Evolutionary conservation across 2,888 invertebrate species (phyloP).

Genomic region (Drosophila koepferae): DNA sequence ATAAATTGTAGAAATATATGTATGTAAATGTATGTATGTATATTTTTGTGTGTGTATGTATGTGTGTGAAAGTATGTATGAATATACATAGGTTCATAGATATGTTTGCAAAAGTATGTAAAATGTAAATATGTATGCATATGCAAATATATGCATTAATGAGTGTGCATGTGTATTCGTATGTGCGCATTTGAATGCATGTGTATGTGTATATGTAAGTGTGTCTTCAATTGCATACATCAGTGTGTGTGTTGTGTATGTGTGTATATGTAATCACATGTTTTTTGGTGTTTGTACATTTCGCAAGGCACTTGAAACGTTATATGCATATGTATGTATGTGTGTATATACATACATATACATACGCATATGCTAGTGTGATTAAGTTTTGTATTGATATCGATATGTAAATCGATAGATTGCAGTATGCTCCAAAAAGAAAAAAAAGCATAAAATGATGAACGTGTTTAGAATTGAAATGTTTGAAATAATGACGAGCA

Average conservation of each 20-base stretch:
- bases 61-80: too few relatives aligned
- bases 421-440: neutral
- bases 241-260: too few relatives aligned
- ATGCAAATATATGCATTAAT: neutral
- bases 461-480: neutral
- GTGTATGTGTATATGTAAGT: neutral
- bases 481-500: neutral
- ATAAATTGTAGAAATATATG: too few relatives aligned
- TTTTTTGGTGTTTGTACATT: neutral
- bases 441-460: too few relatives aligned
- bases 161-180: neutral
- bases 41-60: too few relatives aligned
- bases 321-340: neutral
- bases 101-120: too few relatives aligned
- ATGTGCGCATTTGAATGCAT: neutral
- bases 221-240: too few relatives aligned
- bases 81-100: too few relatives aligned
- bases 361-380: neutral
- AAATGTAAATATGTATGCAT: neutral
- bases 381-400: neutral
- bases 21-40: too few relatives aligned
- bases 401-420: neutral
- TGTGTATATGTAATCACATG: neutral
- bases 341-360: too few relatives aligned
- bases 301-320: neutral